These are phyloP conservation scores for Psilanteris sp. DNA, from an alignment of 1,140 invertebrate genomes.

Conservation along the genomic window DNA sequence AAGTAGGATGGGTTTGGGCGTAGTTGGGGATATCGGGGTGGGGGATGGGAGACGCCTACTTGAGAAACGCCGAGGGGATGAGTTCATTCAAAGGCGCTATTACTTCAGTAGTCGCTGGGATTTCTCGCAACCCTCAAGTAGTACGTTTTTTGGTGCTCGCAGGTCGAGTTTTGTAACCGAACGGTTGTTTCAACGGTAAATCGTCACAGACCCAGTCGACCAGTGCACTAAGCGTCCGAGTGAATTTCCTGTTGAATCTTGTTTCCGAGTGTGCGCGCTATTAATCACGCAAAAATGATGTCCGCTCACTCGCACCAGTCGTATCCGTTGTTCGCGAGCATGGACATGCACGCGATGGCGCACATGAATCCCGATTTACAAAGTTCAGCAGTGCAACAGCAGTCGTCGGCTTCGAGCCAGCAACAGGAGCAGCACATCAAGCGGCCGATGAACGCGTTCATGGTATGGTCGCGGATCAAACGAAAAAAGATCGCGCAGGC, in stretches of 20 bases:
- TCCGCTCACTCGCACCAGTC: constrained; percentile 64
- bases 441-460: constrained; percentile 99
- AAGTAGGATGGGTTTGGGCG: constrained; percentile 55
- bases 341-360: constrained; percentile 69
- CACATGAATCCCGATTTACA: constrained; percentile 26
- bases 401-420: constrained; percentile 86
- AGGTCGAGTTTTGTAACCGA: no score
- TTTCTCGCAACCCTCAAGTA: constrained; percentile 41
- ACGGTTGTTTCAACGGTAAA: no score
- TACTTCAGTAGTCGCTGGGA: constrained; percentile 57
- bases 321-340: constrained; percentile 66
- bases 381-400: no score
- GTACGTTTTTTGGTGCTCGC: constrained; percentile 12
- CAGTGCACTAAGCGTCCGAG: no score
- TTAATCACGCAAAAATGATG: constrained; percentile 66
- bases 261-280: no score
- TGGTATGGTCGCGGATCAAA: constrained; percentile 99
- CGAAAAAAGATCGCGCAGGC: constrained; percentile 99
- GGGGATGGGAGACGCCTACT: constrained; percentile 44
- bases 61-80: constrained; percentile 31
- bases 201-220: no score
- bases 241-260: no score
- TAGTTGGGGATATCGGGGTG: constrained; percentile 34
- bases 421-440: constrained; percentile 93
- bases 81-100: constrained; percentile 37